Evolutionary conservation across 2,888 invertebrate species (phyloP), one percentile per base, ranked within the genome.

Genomic region (Loripinus fragilis): DNA sequence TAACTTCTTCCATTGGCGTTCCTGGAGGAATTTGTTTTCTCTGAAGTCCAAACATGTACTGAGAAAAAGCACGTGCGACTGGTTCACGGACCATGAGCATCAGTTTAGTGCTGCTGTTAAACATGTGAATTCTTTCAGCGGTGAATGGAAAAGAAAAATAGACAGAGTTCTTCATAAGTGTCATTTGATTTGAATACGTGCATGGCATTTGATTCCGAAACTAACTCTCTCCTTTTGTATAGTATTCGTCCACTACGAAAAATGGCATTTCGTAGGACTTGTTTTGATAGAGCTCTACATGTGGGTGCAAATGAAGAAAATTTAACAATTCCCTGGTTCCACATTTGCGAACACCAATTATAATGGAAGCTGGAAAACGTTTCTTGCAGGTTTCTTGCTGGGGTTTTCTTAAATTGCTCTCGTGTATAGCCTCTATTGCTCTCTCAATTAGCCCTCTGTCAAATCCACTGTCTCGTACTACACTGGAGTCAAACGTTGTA

Each of bases 21-120:
- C n/a, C n/a, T n/a, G n/a, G n/a, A n/a, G n/a, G n/a, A n/a, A n/a
- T n/a, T n/a, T n/a, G n/a, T n/a, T n/a, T n/a, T 38, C 12, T 15
- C 17, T 15, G 7, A 15, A 20, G 5, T 20, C 3, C 3, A 20
- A 48, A 48, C 20, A n/a, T 48, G 5, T 20, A 48, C 7, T n/a
- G 12, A 3, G 48, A 48, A 5, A 48, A 8, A 15, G 98, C 97
- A 73, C 99, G 95, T 30, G 97, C 97, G 74, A 99, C 97, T 3
- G 99, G 99, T 93, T 99, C 98, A 12, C 99, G 95, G 15, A 99
- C 97, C 90, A 99, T 98, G 88, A 99, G 95, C 80, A 99, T 95
- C 78, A 99, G 95, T 88, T 97, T 88, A 35, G 98, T 96, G 91
- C 97, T 96, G 2, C 97, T 96, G 94, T 99, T 98, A 97, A 99